These are phyloP conservation scores for Eurosta solidaginis DNA, from an alignment of 1,140 invertebrate species.

Conservation along the genomic window DNA sequence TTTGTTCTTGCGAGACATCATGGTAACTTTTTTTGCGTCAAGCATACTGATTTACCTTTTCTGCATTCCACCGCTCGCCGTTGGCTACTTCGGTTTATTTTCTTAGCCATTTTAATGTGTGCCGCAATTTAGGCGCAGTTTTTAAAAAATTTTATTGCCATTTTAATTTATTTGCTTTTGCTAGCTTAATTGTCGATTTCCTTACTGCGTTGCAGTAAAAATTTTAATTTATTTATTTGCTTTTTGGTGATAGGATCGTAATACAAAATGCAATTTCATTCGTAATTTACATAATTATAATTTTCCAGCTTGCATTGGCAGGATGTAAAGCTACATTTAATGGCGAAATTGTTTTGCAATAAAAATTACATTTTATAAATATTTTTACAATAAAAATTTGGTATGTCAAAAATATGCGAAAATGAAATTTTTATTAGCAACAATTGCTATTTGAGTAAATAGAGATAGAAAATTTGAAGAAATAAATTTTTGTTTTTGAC, in stretches of 20 bases:
- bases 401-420: constrained; percentile 8
- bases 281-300: background rate
- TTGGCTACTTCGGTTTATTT: background rate
- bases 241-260: background rate
- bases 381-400: constrained; percentile 5
- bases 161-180: background rate
- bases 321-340: background rate
- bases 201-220: background rate
- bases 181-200: background rate
- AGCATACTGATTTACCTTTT: background rate
- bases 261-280: constrained; percentile 21
- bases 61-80: background rate
- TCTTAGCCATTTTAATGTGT: constrained; percentile 1
- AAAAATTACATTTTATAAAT: background rate
- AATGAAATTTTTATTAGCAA: background rate
- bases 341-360: background rate
- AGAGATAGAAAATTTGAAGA: background rate
- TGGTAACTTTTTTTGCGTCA: constrained; percentile 10
- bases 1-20: background rate
- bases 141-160: background rate
- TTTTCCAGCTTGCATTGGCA: background rate
- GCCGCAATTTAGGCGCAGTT: constrained; percentile 18
- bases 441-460: background rate
- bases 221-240: background rate
- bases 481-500: background rate